Evolutionary conservation across 2,888 invertebrate genomes (phyloP), one percentile per base, ranked within the genome.

Genomic region (Linnaemya vulpina): DNA sequence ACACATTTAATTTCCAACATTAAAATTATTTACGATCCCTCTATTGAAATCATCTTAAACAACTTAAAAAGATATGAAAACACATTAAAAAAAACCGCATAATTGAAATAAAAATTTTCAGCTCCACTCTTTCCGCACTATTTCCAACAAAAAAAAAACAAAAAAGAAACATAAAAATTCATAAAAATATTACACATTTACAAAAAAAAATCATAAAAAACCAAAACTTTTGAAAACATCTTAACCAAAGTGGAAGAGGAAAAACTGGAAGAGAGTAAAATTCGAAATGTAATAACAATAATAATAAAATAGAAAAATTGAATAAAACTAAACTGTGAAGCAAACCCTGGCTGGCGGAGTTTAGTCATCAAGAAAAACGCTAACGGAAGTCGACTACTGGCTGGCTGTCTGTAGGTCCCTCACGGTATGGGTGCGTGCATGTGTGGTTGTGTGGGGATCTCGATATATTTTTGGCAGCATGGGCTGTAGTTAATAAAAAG

Each of bases 291-390:
- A 82, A 82, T 82, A 82, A 82, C 82, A 82, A 82, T 82, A 82
- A 82, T 82, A 71, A 71, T 82, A 82, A 82, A 82, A 82, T 82
- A 65, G 79, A 67, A 63, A 73, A 73, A 79, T 73, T 79, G 65
- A 79, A 58, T 65, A 10, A 73, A 80, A 74, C 49, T 35, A 60
- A 75, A 60, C 68, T 51, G 51, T 51, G 58, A 82, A 75, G 75
- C 74, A 82, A 76, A 67, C 65, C 65, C 73, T 40, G n/a, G n/a
- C n/a, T n/a, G 58, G 49, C 65, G 63, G 75, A 82, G 82, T 85
- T 78, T 82, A 85, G 85, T 85, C 85, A 82, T 82, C 82, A 75
- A 79, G 85, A 85, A 85, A 85, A 84, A 84, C 53, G 63, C 67
- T 62, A 85, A 82, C 85, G 85, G 82, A 85, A 80, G 74, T 67